Evolutionary conservation across 2,797 vertebrate genomes (phyloP).

Genomic region (Tokudaia tokunoshimensis): DNA sequence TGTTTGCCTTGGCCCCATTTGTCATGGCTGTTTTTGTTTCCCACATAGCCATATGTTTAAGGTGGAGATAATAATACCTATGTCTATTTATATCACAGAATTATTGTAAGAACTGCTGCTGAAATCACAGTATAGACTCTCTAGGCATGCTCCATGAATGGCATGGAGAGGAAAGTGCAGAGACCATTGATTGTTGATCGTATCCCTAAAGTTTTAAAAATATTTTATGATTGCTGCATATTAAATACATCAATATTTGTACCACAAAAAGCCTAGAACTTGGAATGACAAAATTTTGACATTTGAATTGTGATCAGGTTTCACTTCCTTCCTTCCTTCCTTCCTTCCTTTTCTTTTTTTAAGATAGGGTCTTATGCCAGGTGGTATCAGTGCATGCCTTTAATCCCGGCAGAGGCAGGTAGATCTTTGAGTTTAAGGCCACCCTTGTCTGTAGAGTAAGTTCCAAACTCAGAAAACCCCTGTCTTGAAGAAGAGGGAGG

Average conservation of each 20-base stretch:
- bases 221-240: neutral
- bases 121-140: neutral
- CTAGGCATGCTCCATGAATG: neutral
- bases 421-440: neutral
- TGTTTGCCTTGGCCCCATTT: neutral
- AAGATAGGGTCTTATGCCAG: neutral
- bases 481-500: neutral
- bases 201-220: conserved; percentile 7
- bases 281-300: conserved; percentile 26
- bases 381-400: neutral
- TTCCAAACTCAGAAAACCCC: neutral
- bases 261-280: conserved; percentile 28
- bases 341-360: neutral
- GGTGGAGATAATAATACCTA: neutral
- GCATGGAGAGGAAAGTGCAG: neutral
- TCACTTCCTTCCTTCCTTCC: neutral
- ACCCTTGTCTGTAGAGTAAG: neutral
- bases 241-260: conserved; percentile 34
- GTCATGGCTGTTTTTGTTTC: neutral
- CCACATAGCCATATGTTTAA: neutral
- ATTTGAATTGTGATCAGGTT: conserved; percentile 40
- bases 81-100: neutral
- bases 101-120: neutral
- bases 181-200: neutral
- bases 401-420: neutral